Base-by-base conservation (phyloP, 92 coral and sea anemone species). In the Anthopleura xanthogrammica region DNA sequence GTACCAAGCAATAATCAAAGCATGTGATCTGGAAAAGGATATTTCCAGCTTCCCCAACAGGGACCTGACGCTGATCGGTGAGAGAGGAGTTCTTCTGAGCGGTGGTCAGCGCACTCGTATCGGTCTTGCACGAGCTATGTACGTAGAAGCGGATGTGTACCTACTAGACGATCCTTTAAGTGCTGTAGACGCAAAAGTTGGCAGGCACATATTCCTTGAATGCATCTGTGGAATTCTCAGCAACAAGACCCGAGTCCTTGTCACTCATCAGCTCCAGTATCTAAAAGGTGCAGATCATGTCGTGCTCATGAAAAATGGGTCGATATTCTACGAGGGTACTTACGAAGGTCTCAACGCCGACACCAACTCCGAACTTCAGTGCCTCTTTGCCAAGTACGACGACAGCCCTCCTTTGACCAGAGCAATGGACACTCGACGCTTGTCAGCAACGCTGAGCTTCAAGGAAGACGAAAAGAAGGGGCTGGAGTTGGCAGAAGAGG, bases 51-150 rank as follows among this genome's bases (percentile, higher is more conserved):
- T 85, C 39, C 83, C 88, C 17, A 71, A 85, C 79, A 65, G 83
- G 29, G 88, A 85, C 16, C 40, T 78, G 83, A 85, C 88, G 23
- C n/a, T 79, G 39, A 85, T 85, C 57, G 88, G 88, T 42, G 88
- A 85, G 43, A 24, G 57, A 36, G 88, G 83, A 11, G 83, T 78
- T 13, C 88, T 85, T 40, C 79, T 85, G 6, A 85, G 88, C 73
- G 88, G 88, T 71, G 88, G 88, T 52, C 88, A 85, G 83, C 88
- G 88, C 71, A 74, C 88, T 68, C 83, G 88, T 55, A 77, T 85
- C 29, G 88, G 88, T 19, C 64, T 85, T 52, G 88, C 88, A 79
- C 78, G 88, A 82, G 88, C 88, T 29, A 78, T 85, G 2, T 85
- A 85, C 60, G 83, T 79, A 29, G 88, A 85, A 22, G 88, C 83